Base-by-base conservation (phyloP, 2,797 vertebrate genomes). In the Tympanoctomys barrerae region DNA sequence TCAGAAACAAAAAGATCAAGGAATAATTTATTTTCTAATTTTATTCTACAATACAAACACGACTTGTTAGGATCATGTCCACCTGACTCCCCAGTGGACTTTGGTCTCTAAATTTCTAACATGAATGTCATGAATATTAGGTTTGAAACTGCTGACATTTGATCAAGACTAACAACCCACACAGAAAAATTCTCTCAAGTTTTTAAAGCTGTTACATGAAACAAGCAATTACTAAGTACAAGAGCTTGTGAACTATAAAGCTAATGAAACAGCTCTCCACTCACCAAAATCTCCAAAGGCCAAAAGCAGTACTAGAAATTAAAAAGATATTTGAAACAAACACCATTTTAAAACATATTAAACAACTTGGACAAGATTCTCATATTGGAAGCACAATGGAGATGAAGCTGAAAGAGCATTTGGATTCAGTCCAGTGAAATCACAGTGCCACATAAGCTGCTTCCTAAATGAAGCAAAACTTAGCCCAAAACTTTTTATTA, bases 121-220 rank as follows among this genome's bases (percentile, higher is more conserved):
- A 89, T 16, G 91, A 81, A 97, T 71, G 64, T 94, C 96, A 96
- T 64, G 97, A 96, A 97, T 87, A 95, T 88, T 73, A 96, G 75
- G 33, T 89, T 95, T 97, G 84, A 94, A 96, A 95, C 89, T 97
- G 68, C 70, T 97, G 95, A 97, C 96, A 97, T 96, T 91, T 90
- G 89, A 97, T 95, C 92, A 94, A 85, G 33, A 95, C 5, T 24
- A 93, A 95, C 83, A 96, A 94, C 85, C 97, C 96, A 87, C 91
- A 92, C 71, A 0, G 52, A 64, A 97, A 96, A 96, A 42, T 21
- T 95, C 93, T 91, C 19, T n/a, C 18, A 68, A 21, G 14, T 19
- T 39, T 91, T 96, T 54, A 68, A 94, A 97, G 83, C 80, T 87
- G 86, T 39, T 83, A 73, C 78, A 73, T 85, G 93, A 98, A 97